phyloP scores from a whole-genome alignment of 2,113 vertebrate species.

The Platichthys flesus region DNA sequence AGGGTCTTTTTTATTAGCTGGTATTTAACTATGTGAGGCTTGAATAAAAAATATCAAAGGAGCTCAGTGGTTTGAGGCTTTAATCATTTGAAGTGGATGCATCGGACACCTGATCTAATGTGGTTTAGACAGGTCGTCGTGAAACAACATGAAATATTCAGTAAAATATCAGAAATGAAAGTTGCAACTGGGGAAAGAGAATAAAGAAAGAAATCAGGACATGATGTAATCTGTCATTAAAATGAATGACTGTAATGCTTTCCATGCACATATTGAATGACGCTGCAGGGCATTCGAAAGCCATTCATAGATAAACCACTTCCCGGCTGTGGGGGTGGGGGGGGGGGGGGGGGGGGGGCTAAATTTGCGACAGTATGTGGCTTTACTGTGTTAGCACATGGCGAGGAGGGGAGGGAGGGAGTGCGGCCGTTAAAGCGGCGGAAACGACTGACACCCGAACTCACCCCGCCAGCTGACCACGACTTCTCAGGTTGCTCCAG shows the following conservation, averaged over 20 bases:
- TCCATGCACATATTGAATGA: conserved; percentile 31
- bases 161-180: background rate
- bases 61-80: too few species aligned
- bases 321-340: background rate
- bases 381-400: background rate
- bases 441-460: conserved; percentile 26
- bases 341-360: too few species aligned
- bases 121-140: too few species aligned
- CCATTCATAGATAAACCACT: conserved; percentile 35
- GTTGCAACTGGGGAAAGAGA: background rate
- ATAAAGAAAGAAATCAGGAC: background rate
- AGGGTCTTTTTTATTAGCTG: background rate
- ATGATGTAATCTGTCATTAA: conserved; percentile 33
- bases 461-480: background rate
- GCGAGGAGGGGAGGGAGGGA: too few species aligned
- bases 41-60: background rate
- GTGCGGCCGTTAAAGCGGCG: conserved; percentile 2
- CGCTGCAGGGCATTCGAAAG: conserved; percentile 9
- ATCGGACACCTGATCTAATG: too few species aligned
- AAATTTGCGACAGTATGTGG: background rate
- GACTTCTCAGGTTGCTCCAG: background rate
- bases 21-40: too few species aligned
- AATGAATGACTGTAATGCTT: conserved; percentile 33
- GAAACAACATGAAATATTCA: background rate
- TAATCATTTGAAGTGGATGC: too few species aligned